Percentiles rank a stretch among this genome's conserved stretches.
These are phyloP conservation scores for Betta splendens DNA, from an alignment of 2,797 vertebrate genomes.

Conservation along the genomic window DNA sequence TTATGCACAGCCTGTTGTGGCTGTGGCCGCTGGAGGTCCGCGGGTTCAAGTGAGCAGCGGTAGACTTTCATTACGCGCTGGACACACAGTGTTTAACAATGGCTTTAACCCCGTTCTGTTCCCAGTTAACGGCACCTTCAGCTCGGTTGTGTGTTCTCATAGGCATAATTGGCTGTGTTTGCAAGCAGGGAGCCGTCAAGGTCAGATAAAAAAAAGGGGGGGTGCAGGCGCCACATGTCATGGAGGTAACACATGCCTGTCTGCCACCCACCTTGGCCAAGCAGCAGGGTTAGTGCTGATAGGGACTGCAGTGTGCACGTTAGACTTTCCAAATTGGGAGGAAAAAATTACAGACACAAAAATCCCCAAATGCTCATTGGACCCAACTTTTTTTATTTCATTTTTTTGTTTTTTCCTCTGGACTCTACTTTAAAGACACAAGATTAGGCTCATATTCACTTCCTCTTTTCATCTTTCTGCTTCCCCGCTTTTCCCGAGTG, in stretches of 20 bases:
- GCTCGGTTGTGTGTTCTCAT: constrained; percentile 41
- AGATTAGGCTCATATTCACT: constrained; percentile 13
- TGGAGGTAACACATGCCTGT: constrained; percentile 29
- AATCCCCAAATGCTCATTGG: constrained; percentile 5
- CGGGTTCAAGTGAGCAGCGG: constrained; percentile 23
- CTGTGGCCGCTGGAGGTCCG: constrained; percentile 9
- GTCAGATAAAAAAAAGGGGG: constrained; percentile 35
- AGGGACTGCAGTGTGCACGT: background rate
- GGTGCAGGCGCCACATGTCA: constrained; percentile 29
- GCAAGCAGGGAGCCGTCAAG: constrained; percentile 26
- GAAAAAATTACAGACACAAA: constrained; percentile 4
- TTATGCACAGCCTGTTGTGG: constrained; percentile 13
- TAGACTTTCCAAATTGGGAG: constrained; percentile 6
- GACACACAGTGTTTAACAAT: constrained; percentile 43
- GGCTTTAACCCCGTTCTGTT: constrained; percentile 35
- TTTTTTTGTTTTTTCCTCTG: too few species aligned
- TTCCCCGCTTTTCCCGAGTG: constrained; percentile 31
- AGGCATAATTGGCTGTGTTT: constrained; percentile 47
- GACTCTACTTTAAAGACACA: constrained; percentile 12
- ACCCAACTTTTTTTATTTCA: constrained; percentile 16
- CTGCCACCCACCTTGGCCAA: constrained; percentile 26
- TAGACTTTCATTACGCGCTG: constrained; percentile 35
- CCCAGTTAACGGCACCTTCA: constrained; percentile 31
- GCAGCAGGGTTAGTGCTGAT: constrained; percentile 13
- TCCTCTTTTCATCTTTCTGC: constrained; percentile 2